Percentiles rank a stretch among this genome's conserved stretches.
These are phyloP conservation scores for Halocynthia roretzi DNA, from an alignment of 23 tunicate species.

Conservation along the genomic window DNA sequence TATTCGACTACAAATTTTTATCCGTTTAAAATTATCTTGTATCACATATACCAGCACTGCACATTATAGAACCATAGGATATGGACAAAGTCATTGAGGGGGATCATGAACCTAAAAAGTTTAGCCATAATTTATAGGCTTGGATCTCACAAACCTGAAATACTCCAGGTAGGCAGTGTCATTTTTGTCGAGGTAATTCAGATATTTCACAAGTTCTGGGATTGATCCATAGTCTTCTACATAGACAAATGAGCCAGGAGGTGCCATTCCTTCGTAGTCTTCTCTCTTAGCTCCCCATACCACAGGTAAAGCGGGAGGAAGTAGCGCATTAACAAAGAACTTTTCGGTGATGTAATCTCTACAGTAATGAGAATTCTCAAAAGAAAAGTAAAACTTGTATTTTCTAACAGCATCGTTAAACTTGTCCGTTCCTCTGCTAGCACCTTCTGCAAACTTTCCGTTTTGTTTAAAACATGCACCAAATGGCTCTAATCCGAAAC, in stretches of 20 bases:
- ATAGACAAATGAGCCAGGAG: slow-evolving; percentile 4
- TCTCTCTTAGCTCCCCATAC: slow-evolving; percentile 14
- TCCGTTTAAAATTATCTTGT: too few species aligned
- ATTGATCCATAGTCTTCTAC: not conserved
- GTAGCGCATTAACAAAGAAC: slow-evolving; percentile 5
- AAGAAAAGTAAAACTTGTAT: slow-evolving; percentile 28
- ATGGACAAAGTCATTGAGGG: too few species aligned
- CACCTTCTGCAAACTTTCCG: not conserved
- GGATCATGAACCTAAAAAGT: too few species aligned
- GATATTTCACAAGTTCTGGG: not conserved
- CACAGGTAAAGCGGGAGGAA: slow-evolving; percentile 1
- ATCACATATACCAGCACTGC: too few species aligned
- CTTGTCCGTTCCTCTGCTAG: not conserved
- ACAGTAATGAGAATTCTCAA: slow-evolving; percentile 24
- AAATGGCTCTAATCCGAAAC: not conserved
- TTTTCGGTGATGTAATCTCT: slow-evolving; percentile 16
- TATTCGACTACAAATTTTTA: too few species aligned
- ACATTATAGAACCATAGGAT: too few species aligned
- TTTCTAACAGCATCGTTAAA: not conserved
- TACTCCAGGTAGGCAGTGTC: slow-evolving; percentile 2
- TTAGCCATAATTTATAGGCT: not conserved
- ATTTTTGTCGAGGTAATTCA: slow-evolving; percentile 1
- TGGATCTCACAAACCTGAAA: not conserved
- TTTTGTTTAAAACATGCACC: not conserved
- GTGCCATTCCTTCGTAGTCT: slow-evolving; percentile 2